Percentiles rank a stretch among this genome's conserved stretches.
Evolutionary conservation across 2,797 vertebrate species (phyloP).

Genomic region (Callimico goeldii): DNA sequence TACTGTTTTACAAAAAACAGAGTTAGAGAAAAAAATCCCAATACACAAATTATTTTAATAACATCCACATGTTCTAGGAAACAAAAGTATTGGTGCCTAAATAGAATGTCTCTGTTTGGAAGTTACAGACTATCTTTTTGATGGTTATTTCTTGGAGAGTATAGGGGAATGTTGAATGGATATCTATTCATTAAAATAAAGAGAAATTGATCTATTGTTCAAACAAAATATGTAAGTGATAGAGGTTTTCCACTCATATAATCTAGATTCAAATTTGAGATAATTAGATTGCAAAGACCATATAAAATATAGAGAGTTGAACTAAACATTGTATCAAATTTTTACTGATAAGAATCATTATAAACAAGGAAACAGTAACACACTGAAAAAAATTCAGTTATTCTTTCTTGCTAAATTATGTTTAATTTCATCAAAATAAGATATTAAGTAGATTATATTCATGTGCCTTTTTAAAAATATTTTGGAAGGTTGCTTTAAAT

Average conservation of each 20-base stretch:
- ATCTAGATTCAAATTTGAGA: not conserved
- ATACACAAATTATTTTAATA: not conserved
- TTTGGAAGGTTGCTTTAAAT: not conserved
- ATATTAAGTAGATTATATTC: not conserved
- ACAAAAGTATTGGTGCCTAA: not conserved
- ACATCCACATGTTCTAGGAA: not conserved
- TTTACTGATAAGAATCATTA: not conserved
- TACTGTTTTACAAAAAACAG: not conserved
- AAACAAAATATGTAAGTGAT: not conserved
- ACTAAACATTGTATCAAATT: not conserved
- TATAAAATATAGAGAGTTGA: not conserved
- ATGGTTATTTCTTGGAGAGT: not conserved
- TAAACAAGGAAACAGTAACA: not conserved
- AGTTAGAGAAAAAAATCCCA: not conserved
- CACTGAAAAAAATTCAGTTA: not conserved
- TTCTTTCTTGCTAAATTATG: not conserved
- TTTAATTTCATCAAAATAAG: slow-evolving; percentile 7
- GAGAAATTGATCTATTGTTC: not conserved
- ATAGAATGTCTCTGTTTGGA: not conserved
- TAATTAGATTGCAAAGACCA: not conserved
- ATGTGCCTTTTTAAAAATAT: slow-evolving; percentile 25
- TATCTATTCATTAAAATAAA: not conserved
- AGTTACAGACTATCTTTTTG: not conserved
- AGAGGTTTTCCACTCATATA: not conserved
- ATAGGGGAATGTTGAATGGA: not conserved